Percentiles rank a stretch among this genome's conserved stretches.
Evolutionary conservation across 2,888 invertebrate genomes (phyloP).

Genomic region (Machimus atricapillus): DNA sequence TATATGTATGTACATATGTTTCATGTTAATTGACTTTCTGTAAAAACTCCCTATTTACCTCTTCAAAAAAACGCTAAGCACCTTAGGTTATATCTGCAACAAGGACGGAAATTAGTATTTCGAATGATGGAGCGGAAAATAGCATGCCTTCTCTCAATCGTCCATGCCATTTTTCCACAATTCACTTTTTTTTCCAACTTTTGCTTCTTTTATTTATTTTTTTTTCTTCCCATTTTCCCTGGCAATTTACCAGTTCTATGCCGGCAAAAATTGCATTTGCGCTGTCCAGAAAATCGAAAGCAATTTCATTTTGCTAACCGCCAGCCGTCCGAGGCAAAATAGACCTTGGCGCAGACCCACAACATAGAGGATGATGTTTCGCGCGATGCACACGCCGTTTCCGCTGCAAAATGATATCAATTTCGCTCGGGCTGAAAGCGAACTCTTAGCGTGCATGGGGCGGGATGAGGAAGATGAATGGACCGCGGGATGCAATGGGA

Average conservation of each 20-base stretch:
- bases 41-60: not conserved
- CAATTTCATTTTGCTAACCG: conserved; percentile 12
- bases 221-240: not conserved
- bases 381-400: not conserved
- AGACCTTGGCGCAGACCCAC: not conserved
- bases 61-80: not conserved
- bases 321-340: not conserved
- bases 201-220: not conserved
- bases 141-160: not conserved
- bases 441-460: not conserved
- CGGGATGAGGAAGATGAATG: not conserved
- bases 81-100: not conserved
- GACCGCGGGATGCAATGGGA: not conserved
- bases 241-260: not conserved
- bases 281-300: conserved; percentile 26
- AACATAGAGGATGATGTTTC: not conserved
- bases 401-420: conserved; percentile 27
- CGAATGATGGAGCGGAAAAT: conserved; percentile 18
- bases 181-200: not conserved
- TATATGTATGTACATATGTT: too few species aligned
- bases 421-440: conserved; percentile 8
- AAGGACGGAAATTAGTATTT: conserved; percentile 15
- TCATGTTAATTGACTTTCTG: not conserved
- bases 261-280: not conserved
- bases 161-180: not conserved